Evolutionary conservation across 2,113 vertebrate genomes (phyloP).

Genomic region (Cebidichthys violaceus): DNA sequence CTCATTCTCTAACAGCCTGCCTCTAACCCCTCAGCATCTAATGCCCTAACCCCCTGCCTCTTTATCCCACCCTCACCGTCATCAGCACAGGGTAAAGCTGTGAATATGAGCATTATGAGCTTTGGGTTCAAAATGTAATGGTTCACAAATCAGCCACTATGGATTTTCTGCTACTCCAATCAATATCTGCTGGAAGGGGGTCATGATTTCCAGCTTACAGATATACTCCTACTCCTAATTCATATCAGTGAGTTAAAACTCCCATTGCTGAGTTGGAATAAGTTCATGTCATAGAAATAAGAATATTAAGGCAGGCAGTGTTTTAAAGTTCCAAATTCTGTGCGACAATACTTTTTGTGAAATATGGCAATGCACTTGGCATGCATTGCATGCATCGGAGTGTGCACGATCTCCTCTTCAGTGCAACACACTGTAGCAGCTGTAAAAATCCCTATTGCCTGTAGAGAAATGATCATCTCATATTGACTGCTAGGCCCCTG

Average conservation of each 20-base stretch:
- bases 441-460: not conserved
- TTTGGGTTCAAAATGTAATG: conserved; percentile 89
- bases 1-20: conserved; percentile 66
- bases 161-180: conserved; percentile 87
- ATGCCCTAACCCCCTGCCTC: conserved; percentile 75
- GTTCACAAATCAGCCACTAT: conserved; percentile 91
- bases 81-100: conserved; percentile 80
- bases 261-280: conserved; percentile 59
- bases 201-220: conserved; percentile 86
- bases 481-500: not conserved
- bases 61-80: conserved; percentile 72
- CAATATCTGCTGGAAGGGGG: conserved; percentile 86
- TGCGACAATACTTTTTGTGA: not conserved
- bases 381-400: not conserved
- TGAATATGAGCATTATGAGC: conserved; percentile 88
- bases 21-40: conserved; percentile 67
- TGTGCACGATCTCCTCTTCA: not conserved
- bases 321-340: conserved; percentile 3
- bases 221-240: conserved; percentile 86
- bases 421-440: not conserved
- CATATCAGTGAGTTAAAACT: conserved; percentile 81
- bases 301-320: not conserved
- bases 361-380: conserved; percentile 13
- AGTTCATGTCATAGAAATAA: conserved; percentile 53
- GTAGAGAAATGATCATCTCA: not conserved